Conservation (phyloP, 1,140 invertebrate species). For the Drosophila kikkawai region DNA sequence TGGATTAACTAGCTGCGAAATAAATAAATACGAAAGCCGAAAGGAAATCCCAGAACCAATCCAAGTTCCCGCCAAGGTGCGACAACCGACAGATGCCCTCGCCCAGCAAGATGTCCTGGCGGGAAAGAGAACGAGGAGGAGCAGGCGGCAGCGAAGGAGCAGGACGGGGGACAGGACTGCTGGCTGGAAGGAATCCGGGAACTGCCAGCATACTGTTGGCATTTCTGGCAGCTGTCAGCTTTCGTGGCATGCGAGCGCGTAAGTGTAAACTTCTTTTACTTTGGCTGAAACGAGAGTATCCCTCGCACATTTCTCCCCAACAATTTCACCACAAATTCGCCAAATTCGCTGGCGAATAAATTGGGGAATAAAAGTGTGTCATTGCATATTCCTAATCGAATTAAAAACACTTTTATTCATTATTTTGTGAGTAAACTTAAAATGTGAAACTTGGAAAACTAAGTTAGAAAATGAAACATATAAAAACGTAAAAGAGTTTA, state of each 20-base stretch:
- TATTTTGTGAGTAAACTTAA: background rate
- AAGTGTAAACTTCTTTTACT: conserved; percentile 78
- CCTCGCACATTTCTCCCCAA: background rate
- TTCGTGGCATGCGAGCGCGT: conserved; percentile 71
- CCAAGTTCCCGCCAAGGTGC: conserved; percentile 55
- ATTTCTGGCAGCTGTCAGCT: conserved; percentile 82
- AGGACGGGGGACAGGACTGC: conserved; percentile 9
- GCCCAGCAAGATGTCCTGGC: conserved; percentile 76
- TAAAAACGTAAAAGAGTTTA: background rate
- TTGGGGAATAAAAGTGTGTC: background rate
- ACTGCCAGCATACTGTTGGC: conserved; percentile 67
- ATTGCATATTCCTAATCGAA: background rate
- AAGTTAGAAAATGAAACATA: background rate
- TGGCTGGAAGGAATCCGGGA: conserved; percentile 32
- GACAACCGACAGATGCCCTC: conserved; percentile 68
- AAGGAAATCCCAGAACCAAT: conserved; percentile 41
- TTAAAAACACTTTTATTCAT: background rate
- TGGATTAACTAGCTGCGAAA: conserved; percentile 63
- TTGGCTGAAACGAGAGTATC: conserved; percentile 13
- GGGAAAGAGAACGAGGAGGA: conserved; percentile 26
- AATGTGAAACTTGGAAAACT: background rate
- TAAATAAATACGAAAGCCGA: conserved; percentile 38
- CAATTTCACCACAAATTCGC: conserved; percentile 21
- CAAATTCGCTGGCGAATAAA: background rate
- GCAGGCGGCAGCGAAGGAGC: conserved; percentile 5